phyloP scores from a whole-genome alignment of 2,797 vertebrate species.

The Gouania willdenowi region DNA sequence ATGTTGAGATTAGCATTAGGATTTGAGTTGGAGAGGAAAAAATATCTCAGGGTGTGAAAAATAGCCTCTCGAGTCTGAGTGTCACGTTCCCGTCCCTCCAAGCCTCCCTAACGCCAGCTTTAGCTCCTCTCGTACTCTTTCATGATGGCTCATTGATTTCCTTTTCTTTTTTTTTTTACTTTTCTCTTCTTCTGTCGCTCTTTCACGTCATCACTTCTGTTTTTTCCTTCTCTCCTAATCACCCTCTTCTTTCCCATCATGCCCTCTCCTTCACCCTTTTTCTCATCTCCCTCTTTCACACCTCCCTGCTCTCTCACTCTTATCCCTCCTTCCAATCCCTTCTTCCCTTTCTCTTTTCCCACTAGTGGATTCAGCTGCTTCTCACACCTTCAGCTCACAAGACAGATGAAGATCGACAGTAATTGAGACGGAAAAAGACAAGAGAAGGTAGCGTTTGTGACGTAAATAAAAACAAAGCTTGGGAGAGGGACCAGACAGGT shows the following conservation, averaged over 20 bases:
- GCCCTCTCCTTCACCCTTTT: constrained; percentile 1
- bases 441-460: background rate
- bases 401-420: constrained; percentile 31
- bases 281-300: constrained; percentile 20
- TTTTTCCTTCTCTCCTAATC: background rate
- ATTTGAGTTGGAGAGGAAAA: constrained; percentile 24
- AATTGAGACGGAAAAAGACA: constrained; percentile 15
- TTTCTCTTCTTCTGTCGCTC: background rate
- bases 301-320: constrained; percentile 8
- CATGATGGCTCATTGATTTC: background rate
- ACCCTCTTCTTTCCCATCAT: background rate
- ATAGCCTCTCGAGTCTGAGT: constrained; percentile 18
- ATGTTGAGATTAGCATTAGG: constrained; percentile 35
- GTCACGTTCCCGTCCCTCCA: constrained; percentile 11
- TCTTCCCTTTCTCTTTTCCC: background rate
- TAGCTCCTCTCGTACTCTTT: constrained; percentile 4
- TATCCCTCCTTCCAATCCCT: constrained; percentile 1
- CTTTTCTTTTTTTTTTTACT: constrained; percentile 5
- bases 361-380: constrained; percentile 38
- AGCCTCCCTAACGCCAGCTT: constrained; percentile 11
- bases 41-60: constrained; percentile 33
- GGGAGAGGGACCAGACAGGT: constrained; percentile 31
- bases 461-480: constrained; percentile 18
- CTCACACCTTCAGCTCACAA: constrained; percentile 47
- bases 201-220: constrained; percentile 1